A percentile compares a stretch with the other conserved stretches of the same genome.
Evolutionary conservation across 1,140 invertebrate species (phyloP).

Genomic region (Drosophila orena): DNA sequence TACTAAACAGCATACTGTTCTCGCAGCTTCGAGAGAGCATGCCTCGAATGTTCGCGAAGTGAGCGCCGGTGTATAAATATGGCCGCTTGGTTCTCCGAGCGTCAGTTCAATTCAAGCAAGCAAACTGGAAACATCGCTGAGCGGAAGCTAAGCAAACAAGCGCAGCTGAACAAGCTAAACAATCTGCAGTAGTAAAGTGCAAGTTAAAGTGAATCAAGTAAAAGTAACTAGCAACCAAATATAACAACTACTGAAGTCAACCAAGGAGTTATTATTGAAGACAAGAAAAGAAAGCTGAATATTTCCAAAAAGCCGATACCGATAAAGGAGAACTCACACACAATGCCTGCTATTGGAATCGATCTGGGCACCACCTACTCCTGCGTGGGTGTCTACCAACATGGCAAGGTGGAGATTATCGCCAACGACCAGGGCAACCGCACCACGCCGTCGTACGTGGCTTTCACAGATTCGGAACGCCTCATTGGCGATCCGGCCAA

Average conservation of each 20-base stretch:
- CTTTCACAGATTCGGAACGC: constrained; percentile 97
- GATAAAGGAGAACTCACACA: constrained; percentile 27
- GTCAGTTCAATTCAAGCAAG: constrained; percentile 66
- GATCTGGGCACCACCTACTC: constrained; percentile 92
- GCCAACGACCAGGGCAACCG: constrained; percentile 98
- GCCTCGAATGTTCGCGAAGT: constrained; percentile 58
- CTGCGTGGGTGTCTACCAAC: constrained; percentile 92
- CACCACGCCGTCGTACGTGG: constrained; percentile 98
- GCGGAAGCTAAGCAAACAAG: constrained; percentile 50
- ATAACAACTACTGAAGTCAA: neutral
- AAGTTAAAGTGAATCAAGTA: constrained; percentile 10
- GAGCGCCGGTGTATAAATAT: constrained; percentile 66
- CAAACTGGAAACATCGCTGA: constrained; percentile 58
- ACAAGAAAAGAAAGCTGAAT: constrained; percentile 5
- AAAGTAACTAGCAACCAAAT: neutral
- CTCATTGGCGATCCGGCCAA: constrained; percentile 97
- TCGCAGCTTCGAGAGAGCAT: constrained; percentile 42
- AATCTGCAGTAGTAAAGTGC: constrained; percentile 7
- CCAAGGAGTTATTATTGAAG: constrained; percentile 11
- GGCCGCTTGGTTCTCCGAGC: constrained; percentile 36
- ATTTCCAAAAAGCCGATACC: neutral
- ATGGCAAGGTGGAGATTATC: constrained; percentile 96
- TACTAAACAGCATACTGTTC: neutral
- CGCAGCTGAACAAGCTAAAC: constrained; percentile 48
- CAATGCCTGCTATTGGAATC: constrained; percentile 89